These are phyloP conservation scores for Sitta europaea DNA, from an alignment of 2,113 vertebrate genomes.

Conservation along the genomic window DNA sequence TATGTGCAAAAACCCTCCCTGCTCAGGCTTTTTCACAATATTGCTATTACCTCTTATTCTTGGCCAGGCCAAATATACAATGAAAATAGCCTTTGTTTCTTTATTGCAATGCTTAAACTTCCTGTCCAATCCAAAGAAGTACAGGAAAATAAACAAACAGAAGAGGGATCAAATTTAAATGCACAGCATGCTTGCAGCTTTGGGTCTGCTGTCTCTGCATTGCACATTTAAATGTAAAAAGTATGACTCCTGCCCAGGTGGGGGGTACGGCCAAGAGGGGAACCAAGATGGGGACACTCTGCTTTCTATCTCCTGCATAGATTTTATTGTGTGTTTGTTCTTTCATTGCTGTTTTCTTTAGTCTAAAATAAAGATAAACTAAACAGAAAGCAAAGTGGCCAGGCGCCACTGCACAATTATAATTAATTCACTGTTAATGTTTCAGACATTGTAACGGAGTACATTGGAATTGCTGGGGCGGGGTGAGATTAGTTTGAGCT, in stretches of 20 bases:
- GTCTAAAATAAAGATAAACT: conserved; percentile 63
- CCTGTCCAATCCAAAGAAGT: neutral
- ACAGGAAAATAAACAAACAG: conserved; percentile 32
- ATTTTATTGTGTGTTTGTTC: conserved; percentile 20
- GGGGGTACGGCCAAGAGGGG: neutral
- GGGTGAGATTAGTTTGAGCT: conserved; percentile 46
- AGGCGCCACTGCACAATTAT: conserved; percentile 63
- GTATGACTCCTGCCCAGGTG: neutral
- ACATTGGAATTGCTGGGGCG: conserved; percentile 48
- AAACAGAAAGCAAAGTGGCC: conserved; percentile 57
- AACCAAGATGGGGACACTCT: neutral
- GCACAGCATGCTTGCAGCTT: conserved; percentile 1
- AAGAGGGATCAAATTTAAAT: conserved; percentile 39
- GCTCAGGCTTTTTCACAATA: neutral
- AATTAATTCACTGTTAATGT: conserved; percentile 65
- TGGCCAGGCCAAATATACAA: conserved; percentile 29
- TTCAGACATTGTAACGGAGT: conserved; percentile 14
- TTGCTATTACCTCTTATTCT: neutral
- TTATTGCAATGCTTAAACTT: conserved; percentile 5
- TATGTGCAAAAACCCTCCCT: neutral
- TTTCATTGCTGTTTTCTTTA: conserved; percentile 56
- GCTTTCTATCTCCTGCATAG: conserved; percentile 15
- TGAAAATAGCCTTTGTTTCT: conserved; percentile 17
- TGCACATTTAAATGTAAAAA: conserved; percentile 12
- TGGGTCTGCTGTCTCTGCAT: neutral